These are phyloP conservation scores for Ditula angustiorana DNA, from an alignment of 2,888 invertebrate genomes.

Conservation along the genomic window DNA sequence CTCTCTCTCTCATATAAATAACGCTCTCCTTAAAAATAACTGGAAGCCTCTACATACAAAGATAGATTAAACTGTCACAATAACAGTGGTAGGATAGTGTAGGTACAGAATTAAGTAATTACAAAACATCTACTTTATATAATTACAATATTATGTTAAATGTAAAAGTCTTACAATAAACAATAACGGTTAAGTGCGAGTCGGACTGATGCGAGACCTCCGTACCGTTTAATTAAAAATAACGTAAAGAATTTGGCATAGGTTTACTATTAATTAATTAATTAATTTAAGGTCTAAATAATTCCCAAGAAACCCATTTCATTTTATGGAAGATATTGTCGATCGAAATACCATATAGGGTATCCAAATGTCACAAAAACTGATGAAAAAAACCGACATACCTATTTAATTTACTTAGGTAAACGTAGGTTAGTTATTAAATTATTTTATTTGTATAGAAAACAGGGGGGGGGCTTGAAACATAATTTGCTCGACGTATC, in stretches of 20 bases:
- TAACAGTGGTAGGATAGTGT: slow-evolving; percentile 40
- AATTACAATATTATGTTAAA: slow-evolving; percentile 2
- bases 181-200: slow-evolving; percentile 20
- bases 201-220: slow-evolving; percentile 27
- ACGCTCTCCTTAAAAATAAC: slow-evolving; percentile 74
- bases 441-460: no score
- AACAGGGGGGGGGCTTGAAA: no score
- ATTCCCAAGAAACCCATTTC: no score
- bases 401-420: no score
- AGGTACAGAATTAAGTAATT: slow-evolving; percentile 36
- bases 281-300: no score
- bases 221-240: slow-evolving; percentile 19
- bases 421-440: no score
- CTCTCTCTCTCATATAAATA: slow-evolving; percentile 76
- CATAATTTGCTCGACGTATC: no score
- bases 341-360: no score
- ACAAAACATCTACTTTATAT: slow-evolving; percentile 39
- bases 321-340: no score
- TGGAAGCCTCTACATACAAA: slow-evolving; percentile 83
- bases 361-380: no score
- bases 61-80: slow-evolving; percentile 59
- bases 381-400: no score
- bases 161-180: slow-evolving; percentile 1
- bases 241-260: not conserved
- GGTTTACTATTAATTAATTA: not conserved